Base-by-base conservation (phyloP, 2,113 vertebrate species). In the Kobus ellipsiprymnus region DNA sequence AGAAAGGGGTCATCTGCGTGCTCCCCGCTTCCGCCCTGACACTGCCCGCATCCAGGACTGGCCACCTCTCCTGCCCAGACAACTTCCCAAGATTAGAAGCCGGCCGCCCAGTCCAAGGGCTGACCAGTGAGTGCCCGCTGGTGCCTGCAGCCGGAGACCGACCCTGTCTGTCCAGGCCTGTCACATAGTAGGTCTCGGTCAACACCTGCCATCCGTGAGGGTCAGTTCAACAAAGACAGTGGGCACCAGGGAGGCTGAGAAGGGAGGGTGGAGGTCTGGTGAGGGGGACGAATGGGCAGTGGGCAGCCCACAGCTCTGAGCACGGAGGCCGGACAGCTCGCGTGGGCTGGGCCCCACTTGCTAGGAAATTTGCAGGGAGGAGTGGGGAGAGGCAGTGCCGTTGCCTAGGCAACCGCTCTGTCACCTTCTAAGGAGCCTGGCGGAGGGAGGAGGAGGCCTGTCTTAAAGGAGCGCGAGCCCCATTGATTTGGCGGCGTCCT, bases 331-430 rank as follows among this genome's bases (percentile, higher is more conserved):
- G 44, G 80, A 88, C 90, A 30, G 12, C 81, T 55, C 4, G 3
- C 21, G 0, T 25, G 71, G 95, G 74, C 44, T 80, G 40, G 46
- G 95, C 67, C 90, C 93, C 88, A n/a, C 96, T 94, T 96, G 92
- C 94, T 91, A 29, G 89, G 89, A 97, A 93, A 97, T 97, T 44
- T 33, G 11, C 71, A 59, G 83, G 87, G 71, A 91, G 71, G 92
- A 87, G 60, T 46, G 15, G 46, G 74, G 57, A 90, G 97, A 97
- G 97, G 96, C 23, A 90, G 97, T 97, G 95, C 93, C 1, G 98
- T 98, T 95, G 87, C 97, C 97, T 87, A 91, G 96, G 97, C 93
- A 97, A 98, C 97, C 29, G 0, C 67, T 40, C 60, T 87, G 94
- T 93, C 98, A 95, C 97, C 60, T 77, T 84, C 4, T 80, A 81